A percentile compares a stretch with the other conserved stretches of the same genome.
These are phyloP conservation scores for Baryphthengus martii DNA, from an alignment of 2,113 vertebrate species.

Conservation along the genomic window DNA sequence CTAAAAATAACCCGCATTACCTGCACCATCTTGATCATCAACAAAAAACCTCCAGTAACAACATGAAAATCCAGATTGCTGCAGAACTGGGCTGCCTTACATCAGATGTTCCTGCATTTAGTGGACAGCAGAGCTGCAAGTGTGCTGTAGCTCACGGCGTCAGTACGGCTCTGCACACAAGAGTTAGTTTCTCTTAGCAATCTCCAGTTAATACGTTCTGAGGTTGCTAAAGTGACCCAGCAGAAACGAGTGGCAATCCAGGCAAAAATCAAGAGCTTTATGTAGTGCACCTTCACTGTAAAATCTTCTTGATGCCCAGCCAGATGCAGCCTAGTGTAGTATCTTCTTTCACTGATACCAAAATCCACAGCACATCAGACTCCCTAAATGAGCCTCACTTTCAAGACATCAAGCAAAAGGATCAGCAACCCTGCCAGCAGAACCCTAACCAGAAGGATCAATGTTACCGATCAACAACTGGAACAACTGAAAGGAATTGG, in stretches of 20 bases:
- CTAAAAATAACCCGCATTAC: background rate
- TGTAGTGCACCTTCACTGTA: background rate
- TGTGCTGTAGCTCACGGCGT: accelerated
- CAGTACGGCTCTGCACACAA: background rate
- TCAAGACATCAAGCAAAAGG: background rate
- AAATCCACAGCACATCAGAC: background rate
- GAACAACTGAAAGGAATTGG: background rate
- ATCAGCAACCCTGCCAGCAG: background rate
- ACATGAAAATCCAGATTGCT: background rate
- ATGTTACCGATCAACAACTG: no score
- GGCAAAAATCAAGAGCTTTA: background rate
- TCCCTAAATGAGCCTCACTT: background rate
- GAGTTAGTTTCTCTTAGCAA: background rate
- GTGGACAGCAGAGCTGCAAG: background rate
- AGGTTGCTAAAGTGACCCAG: background rate
- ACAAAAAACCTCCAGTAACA: background rate
- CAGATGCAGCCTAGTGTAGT: accelerated
- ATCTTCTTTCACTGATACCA: background rate
- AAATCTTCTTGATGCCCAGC: background rate
- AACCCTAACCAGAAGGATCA: background rate
- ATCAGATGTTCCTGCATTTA: background rate
- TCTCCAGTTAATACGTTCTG: background rate
- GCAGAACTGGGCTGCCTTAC: background rate
- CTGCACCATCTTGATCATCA: background rate
- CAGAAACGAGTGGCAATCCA: background rate